Evolutionary conservation across 2,888 invertebrate species (phyloP).

Genomic region (Phengaris alcon): DNA sequence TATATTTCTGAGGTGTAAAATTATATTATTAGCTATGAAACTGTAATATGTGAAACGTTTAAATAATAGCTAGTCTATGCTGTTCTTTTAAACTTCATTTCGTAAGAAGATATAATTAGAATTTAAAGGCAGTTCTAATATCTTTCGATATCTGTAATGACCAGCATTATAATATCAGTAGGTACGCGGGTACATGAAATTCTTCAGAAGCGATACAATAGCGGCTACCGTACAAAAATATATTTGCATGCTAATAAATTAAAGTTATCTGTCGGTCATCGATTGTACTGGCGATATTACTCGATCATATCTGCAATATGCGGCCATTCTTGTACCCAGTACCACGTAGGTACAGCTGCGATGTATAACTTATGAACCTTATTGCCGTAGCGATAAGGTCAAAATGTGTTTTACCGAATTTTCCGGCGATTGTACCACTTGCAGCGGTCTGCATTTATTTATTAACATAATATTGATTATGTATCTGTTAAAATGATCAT

Average conservation of each 20-base stretch:
- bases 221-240: slow-evolving; percentile 31
- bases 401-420: too few species aligned
- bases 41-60: too few species aligned
- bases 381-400: too few species aligned
- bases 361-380: neutral
- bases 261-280: slow-evolving; percentile 53
- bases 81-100: too few species aligned
- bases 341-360: slow-evolving; percentile 48
- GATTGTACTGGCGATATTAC: slow-evolving; percentile 53
- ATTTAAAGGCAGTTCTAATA: neutral
- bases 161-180: neutral
- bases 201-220: neutral
- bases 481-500: too few species aligned
- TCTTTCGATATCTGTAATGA: neutral
- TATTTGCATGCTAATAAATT: slow-evolving; percentile 54
- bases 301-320: slow-evolving; percentile 65
- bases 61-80: too few species aligned
- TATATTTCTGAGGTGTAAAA: too few species aligned
- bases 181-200: neutral
- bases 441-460: too few species aligned
- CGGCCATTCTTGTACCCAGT: slow-evolving; percentile 61
- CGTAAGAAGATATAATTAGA: too few species aligned
- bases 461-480: too few species aligned
- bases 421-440: too few species aligned
- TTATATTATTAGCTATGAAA: too few species aligned